A percentile compares a stretch with the other conserved stretches of the same genome.
Conservation (phyloP, 2,888 invertebrate species). For the Drosophila neutralis region DNA sequence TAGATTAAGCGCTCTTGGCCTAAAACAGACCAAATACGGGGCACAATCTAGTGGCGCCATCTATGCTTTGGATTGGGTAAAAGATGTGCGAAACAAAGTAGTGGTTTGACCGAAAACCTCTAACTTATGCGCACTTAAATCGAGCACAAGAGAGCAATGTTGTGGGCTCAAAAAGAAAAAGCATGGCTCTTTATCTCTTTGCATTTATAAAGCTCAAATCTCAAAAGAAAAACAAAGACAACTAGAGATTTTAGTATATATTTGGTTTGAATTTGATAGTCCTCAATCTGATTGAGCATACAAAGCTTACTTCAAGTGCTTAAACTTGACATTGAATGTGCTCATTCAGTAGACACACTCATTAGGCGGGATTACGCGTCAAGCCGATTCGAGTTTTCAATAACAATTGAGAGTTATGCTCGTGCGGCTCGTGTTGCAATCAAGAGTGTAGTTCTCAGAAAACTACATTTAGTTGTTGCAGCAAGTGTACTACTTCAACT, state of each 20-base stretch:
- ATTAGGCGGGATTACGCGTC: background rate
- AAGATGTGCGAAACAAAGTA: background rate
- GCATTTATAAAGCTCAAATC: background rate
- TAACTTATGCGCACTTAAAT: constrained; percentile 7
- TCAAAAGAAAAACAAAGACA: background rate
- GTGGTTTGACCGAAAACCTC: background rate
- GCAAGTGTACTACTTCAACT: background rate
- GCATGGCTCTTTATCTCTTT: background rate
- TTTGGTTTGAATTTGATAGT: background rate
- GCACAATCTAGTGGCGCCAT: constrained; percentile 35
- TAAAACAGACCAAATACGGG: background rate
- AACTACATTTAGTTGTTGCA: background rate
- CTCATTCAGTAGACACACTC: background rate
- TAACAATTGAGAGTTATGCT: background rate
- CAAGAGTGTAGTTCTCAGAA: background rate
- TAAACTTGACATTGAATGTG: background rate
- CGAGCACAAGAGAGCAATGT: constrained; percentile 1
- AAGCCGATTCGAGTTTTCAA: background rate
- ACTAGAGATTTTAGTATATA: background rate
- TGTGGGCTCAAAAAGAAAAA: background rate
- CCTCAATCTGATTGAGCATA: background rate
- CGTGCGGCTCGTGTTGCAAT: background rate
- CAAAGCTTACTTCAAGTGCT: background rate
- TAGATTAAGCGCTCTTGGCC: constrained; percentile 24
- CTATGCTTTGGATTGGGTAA: constrained; percentile 20